Evolutionary conservation across 2,797 vertebrate genomes (phyloP), one percentile per base, ranked within the genome.

Genomic region (Zalophus californianus): DNA sequence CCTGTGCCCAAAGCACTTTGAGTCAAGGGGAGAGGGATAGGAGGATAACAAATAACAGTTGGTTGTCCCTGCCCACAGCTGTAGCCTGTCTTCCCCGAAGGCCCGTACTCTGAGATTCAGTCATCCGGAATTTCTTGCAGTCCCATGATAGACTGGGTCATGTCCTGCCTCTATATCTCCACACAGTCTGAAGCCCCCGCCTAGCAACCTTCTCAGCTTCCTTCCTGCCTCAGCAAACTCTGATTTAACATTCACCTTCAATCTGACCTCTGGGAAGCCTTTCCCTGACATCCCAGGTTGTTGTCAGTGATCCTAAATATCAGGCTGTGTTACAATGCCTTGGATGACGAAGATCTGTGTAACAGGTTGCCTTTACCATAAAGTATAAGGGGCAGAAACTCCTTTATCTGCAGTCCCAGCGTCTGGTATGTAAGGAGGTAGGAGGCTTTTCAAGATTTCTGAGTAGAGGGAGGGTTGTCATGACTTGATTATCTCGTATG

Each of bases 131-230:
- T 41, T 66, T 48, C 58, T 35, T 14, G 13, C 3, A 48, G 54
- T 9, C 5, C 8, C 12, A 1, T 1, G 14, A 50, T 32, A 21
- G 1, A 23, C 0, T 5, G 16, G 58, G 18, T 7, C 21, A 4
- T 0, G 14, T 5, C 32, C 23, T 8, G 20, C 32, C 21, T 68
- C 54, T 75, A 14, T 56, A 5, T 83, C 20, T 86, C 5, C 35
- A 20, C 1, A 8, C 0, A 48, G 21, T 32, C 80, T 86, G 64
- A 4, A 20, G 50, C 29, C 2, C 16, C 62, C 38, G 3, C 44
- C 3, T 16, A 23, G 54, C 73, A 29, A 68, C 2, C 1, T 35
- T 35, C 72, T 77, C 32, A 48, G 32, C n/a, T 86, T 92, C 44
- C 64, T 90, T 93, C 29, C 27, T 85, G 20, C 32, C 88, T 68